Base-by-base conservation (phyloP, 1,140 invertebrate genomes). In the Drosophila trapezifrons region DNA sequence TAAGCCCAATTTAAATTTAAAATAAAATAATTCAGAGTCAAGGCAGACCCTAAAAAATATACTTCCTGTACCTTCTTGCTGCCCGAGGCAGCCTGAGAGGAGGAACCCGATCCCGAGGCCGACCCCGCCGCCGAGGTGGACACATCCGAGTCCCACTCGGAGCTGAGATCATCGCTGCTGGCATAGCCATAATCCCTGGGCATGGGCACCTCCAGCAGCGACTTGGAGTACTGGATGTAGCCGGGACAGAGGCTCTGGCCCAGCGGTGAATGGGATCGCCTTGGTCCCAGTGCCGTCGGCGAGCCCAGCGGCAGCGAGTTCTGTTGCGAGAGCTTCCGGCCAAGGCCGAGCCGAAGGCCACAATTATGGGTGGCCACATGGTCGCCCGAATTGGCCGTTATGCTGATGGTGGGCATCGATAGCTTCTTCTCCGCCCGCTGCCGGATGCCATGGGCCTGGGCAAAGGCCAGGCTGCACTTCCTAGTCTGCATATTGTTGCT, bases 71-170 rank as follows among this genome's bases (percentile, higher is more conserved):
- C 90, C 90, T 91, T 91, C 69, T 91, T 91, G 20, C 52, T 22
- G 18, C 52, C 27, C 3, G 73, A 22, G 0, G 69, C 17, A 20
- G 60, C n/a, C n/a, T 63, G 46, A 9, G 56, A 38, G 3, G 76
- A 7, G 15, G 62, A 32, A 9, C 80, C 64, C 13, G 76, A 43
- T n/a, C 56, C 76, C 17, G 35, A 6, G 15, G 72, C 49, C 32
- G 74, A 55, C 7, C 69, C 76, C 25, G 47, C 63, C 17, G 64
- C 73, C 49, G 81, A 85, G 6, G 86, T 85, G 4, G 94, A 93
- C 20, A 95, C 95, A 92, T 97, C 96, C 0, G 96, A 97, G 90
- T 97, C 96, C 96, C 96, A 97, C 87, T 98, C 97, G 8, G 96
- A 97, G 90, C 96, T 96, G 12, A 98, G 94, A 93, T 98, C 97